Base-by-base conservation (phyloP, 1,140 invertebrate species). In the Drosophila busckii region DNA sequence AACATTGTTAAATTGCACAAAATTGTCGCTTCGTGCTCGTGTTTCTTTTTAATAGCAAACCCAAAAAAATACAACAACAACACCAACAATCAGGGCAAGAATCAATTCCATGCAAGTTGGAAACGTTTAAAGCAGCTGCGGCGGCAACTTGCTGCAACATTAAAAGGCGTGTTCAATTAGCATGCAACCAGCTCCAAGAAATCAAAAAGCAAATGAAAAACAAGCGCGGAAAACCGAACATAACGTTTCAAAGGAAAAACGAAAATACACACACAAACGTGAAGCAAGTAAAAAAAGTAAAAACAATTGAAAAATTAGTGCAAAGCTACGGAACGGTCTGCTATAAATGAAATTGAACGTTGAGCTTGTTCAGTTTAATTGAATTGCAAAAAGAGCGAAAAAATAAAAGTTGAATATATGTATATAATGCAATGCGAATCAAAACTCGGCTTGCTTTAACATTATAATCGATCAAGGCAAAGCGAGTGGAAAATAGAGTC, bases 381-480 rank as follows among this genome's bases (percentile, higher is more conserved):
- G 75, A 82, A 80, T 73, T 58, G 40, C 45, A 42, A 56, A 55
- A 13, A 52, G 54, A 55, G 50, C 15, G 42, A 44, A 67, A 52
- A 37, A 42, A 58, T 41, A 50, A 58, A 38, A 45, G n/a, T n/a
- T n/a, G n/a, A 44, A 41, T 31, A 22, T 17, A 50, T 42, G 35
- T 29, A 22, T n/a, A n/a, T n/a, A 60, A 48, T 32, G 9, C 49
- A 62, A 65, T 44, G 34, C 29, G 34, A 48, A 44, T 49, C 41
- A 40, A 46, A 54, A 45, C 53, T 82, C 42, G 38, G 42, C 42
- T 64, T 29, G 48, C 62, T 55, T 82, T 82, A 82, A 82, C 76
- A 82, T 82, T 82, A 82, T 82, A 82, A 82, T 82, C 75, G 75
- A 82, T 83, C 75, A 82, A 80, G 75, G 75, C 70, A 69, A 80